phyloP scores from a whole-genome alignment of 1,140 invertebrate genomes.

The Palaemon carinicauda region DNA sequence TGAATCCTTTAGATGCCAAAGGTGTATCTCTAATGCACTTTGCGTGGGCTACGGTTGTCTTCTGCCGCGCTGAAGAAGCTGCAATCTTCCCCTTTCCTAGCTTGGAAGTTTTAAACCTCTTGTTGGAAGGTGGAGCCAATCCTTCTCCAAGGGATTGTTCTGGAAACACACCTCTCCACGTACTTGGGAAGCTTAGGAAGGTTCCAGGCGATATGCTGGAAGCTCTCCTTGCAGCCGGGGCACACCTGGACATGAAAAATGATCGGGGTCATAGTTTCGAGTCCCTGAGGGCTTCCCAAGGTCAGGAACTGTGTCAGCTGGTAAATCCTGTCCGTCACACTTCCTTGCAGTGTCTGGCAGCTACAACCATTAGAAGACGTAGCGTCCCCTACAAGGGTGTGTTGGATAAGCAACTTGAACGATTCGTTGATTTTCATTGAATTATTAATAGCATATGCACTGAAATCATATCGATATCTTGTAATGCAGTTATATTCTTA shows the following conservation, averaged over 20 bases:
- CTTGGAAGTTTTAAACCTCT: slow-evolving; percentile 75
- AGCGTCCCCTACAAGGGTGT: slow-evolving; percentile 68
- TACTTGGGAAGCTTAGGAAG: slow-evolving; percentile 73
- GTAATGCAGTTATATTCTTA: no score
- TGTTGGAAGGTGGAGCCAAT: slow-evolving; percentile 84
- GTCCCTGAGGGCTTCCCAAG: slow-evolving; percentile 68
- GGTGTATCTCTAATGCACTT: slow-evolving; percentile 84
- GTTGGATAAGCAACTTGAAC: slow-evolving; percentile 35
- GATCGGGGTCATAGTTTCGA: slow-evolving; percentile 79
- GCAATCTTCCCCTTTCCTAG: slow-evolving; percentile 80
- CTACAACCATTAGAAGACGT: slow-evolving; percentile 76
- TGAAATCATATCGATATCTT: slow-evolving; percentile 8
- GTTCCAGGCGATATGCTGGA: slow-evolving; percentile 71
- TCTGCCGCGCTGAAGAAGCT: slow-evolving; percentile 71
- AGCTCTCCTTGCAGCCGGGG: slow-evolving; percentile 78
- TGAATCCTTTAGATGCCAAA: slow-evolving; percentile 75
- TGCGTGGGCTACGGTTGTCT: slow-evolving; percentile 73
- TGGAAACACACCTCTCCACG: slow-evolving; percentile 84
- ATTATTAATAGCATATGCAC: slow-evolving; percentile 5
- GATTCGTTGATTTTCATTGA: slow-evolving; percentile 51
- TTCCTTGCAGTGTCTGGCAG: slow-evolving; percentile 81
- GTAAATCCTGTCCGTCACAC: slow-evolving; percentile 82
- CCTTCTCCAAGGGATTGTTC: slow-evolving; percentile 77
- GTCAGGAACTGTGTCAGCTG: slow-evolving; percentile 72
- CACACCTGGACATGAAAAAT: slow-evolving; percentile 87